These are phyloP conservation scores for Chelon auratus DNA, from an alignment of 2,797 vertebrate species.

Conservation along the genomic window DNA sequence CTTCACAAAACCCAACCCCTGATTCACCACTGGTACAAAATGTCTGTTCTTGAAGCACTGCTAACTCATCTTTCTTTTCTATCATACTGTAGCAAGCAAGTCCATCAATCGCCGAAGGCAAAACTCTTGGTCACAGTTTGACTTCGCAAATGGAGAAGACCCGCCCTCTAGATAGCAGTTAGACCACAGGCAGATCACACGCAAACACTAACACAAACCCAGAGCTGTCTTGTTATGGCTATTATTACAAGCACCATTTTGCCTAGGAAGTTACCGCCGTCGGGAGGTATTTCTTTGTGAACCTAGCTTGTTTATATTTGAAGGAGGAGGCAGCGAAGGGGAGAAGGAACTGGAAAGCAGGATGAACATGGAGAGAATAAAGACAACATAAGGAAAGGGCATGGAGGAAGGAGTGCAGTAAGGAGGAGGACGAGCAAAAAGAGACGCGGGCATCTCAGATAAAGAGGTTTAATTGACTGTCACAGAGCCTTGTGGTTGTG, in stretches of 20 bases:
- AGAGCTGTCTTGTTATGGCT: slow-evolving; percentile 48
- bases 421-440: slow-evolving; percentile 56
- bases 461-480: slow-evolving; percentile 94
- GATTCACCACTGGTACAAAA: no score
- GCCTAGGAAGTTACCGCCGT: slow-evolving; percentile 22
- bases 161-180: slow-evolving; percentile 34
- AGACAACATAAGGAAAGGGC: slow-evolving; percentile 57
- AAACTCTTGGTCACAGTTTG: slow-evolving; percentile 60
- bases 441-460: slow-evolving; percentile 77
- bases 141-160: slow-evolving; percentile 62
- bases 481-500: slow-evolving; percentile 80
- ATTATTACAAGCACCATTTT: slow-evolving; percentile 62
- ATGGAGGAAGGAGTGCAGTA: slow-evolving; percentile 29
- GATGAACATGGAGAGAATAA: slow-evolving; percentile 37
- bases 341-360: slow-evolving; percentile 32
- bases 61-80: slow-evolving; percentile 8
- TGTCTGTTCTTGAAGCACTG: no score
- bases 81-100: slow-evolving; percentile 25
- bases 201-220: slow-evolving; percentile 32
- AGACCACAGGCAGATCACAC: slow-evolving; percentile 45
- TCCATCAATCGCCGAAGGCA: slow-evolving; percentile 55
- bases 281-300: slow-evolving; percentile 35
- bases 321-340: slow-evolving; percentile 34
- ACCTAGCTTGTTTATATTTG: slow-evolving; percentile 48
- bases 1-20: no score